Evolutionary conservation across 1,140 invertebrate genomes (phyloP), one percentile per base, ranked within the genome.

Genomic region (Polypedilum vanderplanki): DNA sequence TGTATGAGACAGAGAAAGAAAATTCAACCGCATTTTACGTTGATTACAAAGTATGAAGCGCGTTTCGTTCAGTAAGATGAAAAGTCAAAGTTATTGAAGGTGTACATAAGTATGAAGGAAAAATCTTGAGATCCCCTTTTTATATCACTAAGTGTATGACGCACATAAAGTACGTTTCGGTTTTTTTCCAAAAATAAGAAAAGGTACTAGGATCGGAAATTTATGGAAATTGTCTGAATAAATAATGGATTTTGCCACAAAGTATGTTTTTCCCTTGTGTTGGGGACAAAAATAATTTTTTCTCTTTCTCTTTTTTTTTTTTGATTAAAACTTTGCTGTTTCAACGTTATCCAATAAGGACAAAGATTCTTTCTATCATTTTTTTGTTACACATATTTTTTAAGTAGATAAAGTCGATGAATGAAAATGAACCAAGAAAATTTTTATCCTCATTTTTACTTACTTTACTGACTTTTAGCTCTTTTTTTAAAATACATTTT

Each of bases 181-280:
- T 70, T 4, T 22, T 70, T 70, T 70, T 18, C 0, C 17, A 7
- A 18, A 20, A 22, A 18, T 20, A 18, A 18, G 24, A 70, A 22
- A 20, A 18, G 65, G 65, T 70, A 70, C 65, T 70, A 18, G 17
- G 17, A 20, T 70, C 65, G 65, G 20, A 70, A 70, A 70, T 70
- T 70, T 70, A 70, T 70, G 65, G 65, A 70, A 70, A 70, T 70
- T 70, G 65, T 70, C 18, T 70, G 65, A 70, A 70, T 70, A 70
- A 70, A 70, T 70, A 70, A 70, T 70, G 65, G 65, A 70, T 70
- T 70, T 70, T 70, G 18, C 20, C 65, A 18, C 65, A 70, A 7
- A 9, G 17, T 20, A 5, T 33, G 24, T 33, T 33, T n/a, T 33
- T 33, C 24, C 24, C 24, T 33, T 3, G 7, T 70, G 65, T 9